Conservation (phyloP, 2,888 invertebrate species). For the Phania funesta region DNA sequence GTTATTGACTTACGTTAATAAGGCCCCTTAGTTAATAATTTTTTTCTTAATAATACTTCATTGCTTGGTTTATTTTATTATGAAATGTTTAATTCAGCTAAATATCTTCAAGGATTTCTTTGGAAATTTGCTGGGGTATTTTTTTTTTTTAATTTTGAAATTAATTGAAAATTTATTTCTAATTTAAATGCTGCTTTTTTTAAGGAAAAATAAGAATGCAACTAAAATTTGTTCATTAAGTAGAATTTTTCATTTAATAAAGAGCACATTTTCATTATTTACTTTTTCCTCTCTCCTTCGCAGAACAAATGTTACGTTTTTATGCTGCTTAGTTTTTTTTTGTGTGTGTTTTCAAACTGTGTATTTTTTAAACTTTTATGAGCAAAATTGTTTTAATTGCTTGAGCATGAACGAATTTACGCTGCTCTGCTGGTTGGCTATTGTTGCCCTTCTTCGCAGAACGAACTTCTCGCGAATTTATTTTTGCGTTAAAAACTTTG, state of each 20-base stretch:
- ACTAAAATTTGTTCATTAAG: slow-evolving; percentile 3
- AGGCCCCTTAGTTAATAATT: too few relatives aligned
- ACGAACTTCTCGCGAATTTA: background rate
- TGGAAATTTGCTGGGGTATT: too few relatives aligned
- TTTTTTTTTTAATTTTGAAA: too few relatives aligned
- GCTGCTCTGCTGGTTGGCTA: background rate
- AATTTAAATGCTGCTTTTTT: background rate
- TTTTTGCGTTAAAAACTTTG: slow-evolving; percentile 28
- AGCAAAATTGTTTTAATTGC: slow-evolving; percentile 57
- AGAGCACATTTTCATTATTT: background rate
- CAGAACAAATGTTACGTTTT: background rate
- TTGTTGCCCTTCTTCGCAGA: background rate
- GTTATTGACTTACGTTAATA: too few relatives aligned
- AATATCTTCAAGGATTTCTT: too few relatives aligned
- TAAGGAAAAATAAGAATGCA: background rate
- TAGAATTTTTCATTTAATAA: background rate
- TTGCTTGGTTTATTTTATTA: background rate
- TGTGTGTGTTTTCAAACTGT: background rate
- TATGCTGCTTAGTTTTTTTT: background rate
- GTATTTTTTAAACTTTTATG: slow-evolving; percentile 45
- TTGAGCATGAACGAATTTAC: slow-evolving; percentile 30
- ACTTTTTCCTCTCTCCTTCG: background rate
- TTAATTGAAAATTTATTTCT: background rate
- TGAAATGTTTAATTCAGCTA: too few relatives aligned
- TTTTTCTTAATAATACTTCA: too few relatives aligned